Evolutionary conservation across 2,113 vertebrate species (phyloP).

Genomic region (Catharus bicknelli): DNA sequence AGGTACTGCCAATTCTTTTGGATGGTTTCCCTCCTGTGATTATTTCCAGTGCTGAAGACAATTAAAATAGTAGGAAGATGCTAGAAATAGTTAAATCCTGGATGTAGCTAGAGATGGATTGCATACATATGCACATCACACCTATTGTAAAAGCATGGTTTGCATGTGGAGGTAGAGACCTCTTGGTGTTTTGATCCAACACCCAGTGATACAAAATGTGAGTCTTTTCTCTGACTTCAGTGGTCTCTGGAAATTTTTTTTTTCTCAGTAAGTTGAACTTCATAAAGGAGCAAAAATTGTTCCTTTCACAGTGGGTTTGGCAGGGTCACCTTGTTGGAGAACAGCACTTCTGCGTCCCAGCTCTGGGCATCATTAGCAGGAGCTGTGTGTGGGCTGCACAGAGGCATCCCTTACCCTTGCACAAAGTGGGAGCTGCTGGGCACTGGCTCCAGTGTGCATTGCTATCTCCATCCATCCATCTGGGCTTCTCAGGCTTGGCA

Average conservation of each 20-base stretch:
- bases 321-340: slow-evolving; percentile 1
- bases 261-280: not conserved
- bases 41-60: not conserved
- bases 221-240: not conserved
- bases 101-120: not conserved
- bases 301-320: not conserved
- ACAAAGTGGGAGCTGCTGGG: not conserved
- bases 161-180: not conserved
- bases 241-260: not conserved
- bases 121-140: not conserved
- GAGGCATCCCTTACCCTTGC: not conserved
- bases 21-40: not conserved
- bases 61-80: not conserved
- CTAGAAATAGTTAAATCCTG: not conserved
- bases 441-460: not conserved
- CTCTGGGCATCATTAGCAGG: not conserved
- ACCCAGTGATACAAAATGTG: not conserved
- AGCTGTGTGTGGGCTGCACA: not conserved
- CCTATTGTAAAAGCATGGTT: not conserved
- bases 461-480: not conserved
- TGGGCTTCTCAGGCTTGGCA: not conserved
- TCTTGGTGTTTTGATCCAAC: not conserved
- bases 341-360: not conserved
- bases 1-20: not conserved
- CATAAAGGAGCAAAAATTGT: not conserved